Evolutionary conservation across 2,888 invertebrate genomes (phyloP), one percentile per base, ranked within the genome.

Genomic region (Stenolophus ochropezus): DNA sequence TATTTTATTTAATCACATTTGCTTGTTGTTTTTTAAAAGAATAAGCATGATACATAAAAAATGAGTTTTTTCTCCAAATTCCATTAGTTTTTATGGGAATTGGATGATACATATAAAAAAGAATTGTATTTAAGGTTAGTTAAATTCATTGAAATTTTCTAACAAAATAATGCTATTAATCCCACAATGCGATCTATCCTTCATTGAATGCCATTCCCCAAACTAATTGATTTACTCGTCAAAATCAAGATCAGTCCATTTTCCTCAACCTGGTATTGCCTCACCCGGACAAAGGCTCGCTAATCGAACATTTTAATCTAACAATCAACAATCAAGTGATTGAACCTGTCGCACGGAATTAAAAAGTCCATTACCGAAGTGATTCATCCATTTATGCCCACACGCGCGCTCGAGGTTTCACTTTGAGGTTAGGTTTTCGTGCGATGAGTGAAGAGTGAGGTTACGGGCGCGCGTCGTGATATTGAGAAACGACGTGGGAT

Each of bases 361-460:
- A 61, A 77, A 77, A 77, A 77, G 47, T 42, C 56, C 65, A 77
- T 77, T 77, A 77, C 49, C 27, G 33, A 4, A 23, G 77, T 77
- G 77, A 77, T 77, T 77, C 77, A 77, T 77, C 65, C 65, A 77
- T 77, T 77, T 77, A 49, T 65, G 65, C 77, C 77, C 61, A 77
- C 77, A 61, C 77, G 77, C 56, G 65, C 47, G 47, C 8, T 20
- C 20, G 20, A 20, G 47, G 33, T 73, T 73, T 73, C 51, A 73
- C 73, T 73, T 49, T 73, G 65, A 69, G 65, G 27, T 21, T n/a
- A 69, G 33, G 16, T 69, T 61, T 69, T 69, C 65, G 16, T 61
- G 27, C 25, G 16, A 56, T 56, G 21, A 56, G 11, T 21, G 56
- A 56, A 20, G 21, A 65, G 16, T 27, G 16, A 69, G 20, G 65